A percentile compares a stretch with the other conserved stretches of the same genome.
Conservation (phyloP, 2,888 invertebrate genomes). For the Allolobophora icterica region DNA sequence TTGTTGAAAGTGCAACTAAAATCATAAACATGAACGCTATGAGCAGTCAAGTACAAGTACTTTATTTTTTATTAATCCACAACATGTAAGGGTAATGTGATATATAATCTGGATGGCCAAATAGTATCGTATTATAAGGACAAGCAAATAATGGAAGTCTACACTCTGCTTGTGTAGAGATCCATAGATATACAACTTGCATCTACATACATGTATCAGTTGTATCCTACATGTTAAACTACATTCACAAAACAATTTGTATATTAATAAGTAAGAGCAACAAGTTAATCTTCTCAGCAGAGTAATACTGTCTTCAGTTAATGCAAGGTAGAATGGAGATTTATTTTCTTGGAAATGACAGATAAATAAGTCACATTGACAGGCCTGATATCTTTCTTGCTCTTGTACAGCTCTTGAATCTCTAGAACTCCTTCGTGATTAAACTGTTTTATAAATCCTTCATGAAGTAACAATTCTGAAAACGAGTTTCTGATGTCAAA, state of each 20-base stretch:
- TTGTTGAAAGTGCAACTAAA: slow-evolving; percentile 83
- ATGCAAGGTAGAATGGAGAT: not conserved
- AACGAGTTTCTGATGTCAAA: too few species aligned
- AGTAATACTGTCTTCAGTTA: too few species aligned
- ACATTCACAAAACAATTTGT: not conserved
- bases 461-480: too few species aligned
- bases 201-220: not conserved
- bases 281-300: too few species aligned
- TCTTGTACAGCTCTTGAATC: too few species aligned
- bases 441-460: too few species aligned
- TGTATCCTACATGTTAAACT: not conserved
- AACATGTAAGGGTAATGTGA: not conserved
- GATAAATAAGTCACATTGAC: not conserved
- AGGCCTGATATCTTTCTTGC: too few species aligned
- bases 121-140: not conserved
- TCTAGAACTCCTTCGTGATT: too few species aligned
- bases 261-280: not conserved
- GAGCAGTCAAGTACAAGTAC: not conserved
- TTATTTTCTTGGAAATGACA: not conserved
- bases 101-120: not conserved
- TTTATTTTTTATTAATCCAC: not conserved
- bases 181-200: not conserved
- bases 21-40: slow-evolving; percentile 48
- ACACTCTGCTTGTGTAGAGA: not conserved
- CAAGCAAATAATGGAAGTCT: not conserved